Base-by-base conservation (phyloP, 2,113 vertebrate genomes). In the Poeciliopsis turrubarensis region DNA sequence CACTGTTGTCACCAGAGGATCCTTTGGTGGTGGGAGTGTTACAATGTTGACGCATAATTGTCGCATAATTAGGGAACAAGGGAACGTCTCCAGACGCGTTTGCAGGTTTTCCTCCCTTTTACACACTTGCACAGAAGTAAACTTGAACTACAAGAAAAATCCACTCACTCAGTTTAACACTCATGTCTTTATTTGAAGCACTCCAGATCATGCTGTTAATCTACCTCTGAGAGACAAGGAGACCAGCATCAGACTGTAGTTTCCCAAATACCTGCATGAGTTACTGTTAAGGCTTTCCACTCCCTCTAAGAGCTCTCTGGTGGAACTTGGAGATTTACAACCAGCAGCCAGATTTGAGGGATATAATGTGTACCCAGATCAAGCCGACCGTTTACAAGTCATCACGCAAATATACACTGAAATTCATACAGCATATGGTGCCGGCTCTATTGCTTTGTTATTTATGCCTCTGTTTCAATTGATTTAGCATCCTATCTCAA, bases 91-190 rank as follows among this genome's bases (percentile, higher is more conserved):
- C 32, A 34, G 32, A 34, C 7, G 32, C 68, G 37, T 84, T 89
- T 75, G 82, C 74, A 82, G 82, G 85, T 77, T 75, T 75, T 32
- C 76, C 37, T 79, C 25, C 68, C 84, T 88, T 87, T 79, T 71
- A 54, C 72, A 62, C 72, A 37, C 73, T 73, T 69, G 47, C 54
- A 34, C 80, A 32, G 77, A 77, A 67, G 65, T 80, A 57, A 37
- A 63, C 44, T 41, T 67, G 73, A 31, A 29, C 62, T 67, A 68
- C 79, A 77, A 84, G n/a, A 86, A 77, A 81, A 63, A 65, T 64
- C 73, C 60, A 65, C 69, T 63, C 71, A 69, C 44, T 47, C 44
- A 19, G 44, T 34, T 72, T 65, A 71, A 65, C 64, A 12, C 37
- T 76, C 75, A 73, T 70, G 27, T 82, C 75, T 85, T 80, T 65